Conservation (phyloP, 1,140 invertebrate species). For the Leguminivora glycinivorella region DNA sequence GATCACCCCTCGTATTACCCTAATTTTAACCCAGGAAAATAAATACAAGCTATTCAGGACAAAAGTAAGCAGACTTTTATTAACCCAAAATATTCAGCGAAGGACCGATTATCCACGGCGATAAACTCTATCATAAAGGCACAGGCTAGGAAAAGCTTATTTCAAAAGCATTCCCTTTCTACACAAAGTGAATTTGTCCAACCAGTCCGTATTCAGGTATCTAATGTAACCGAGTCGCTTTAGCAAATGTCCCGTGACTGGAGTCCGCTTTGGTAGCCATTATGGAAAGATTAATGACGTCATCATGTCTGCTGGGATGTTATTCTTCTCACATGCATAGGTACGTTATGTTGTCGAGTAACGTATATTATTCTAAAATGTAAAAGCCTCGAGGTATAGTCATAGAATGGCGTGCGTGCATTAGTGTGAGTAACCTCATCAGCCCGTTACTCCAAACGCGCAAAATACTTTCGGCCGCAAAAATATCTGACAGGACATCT, state of each 20-base stretch:
- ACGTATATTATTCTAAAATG: too few species aligned
- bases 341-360: not conserved
- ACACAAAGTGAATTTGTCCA: constrained; percentile 8
- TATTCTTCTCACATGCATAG: not conserved
- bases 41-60: not conserved
- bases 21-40: too few species aligned
- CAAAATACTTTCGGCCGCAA: too few species aligned
- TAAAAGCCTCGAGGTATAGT: too few species aligned
- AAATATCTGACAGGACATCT: too few species aligned
- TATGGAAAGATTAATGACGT: constrained; percentile 59
- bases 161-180: constrained; percentile 14
- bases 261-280: constrained; percentile 52
- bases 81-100: not conserved
- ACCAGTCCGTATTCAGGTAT: constrained; percentile 17
- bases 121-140: constrained; percentile 1
- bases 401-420: too few species aligned
- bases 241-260: constrained; percentile 50
- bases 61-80: not conserved
- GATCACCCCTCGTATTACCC: too few species aligned
- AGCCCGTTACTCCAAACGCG: too few species aligned
- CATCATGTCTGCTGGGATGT: constrained; percentile 44
- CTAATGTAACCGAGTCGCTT: constrained; percentile 25
- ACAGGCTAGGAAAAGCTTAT: not conserved
- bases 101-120: not conserved
- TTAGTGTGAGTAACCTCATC: too few species aligned